A percentile compares a stretch with the other conserved stretches of the same genome.
Conservation (phyloP, 2,113 vertebrate genomes). For the Sprattus sprattus region DNA sequence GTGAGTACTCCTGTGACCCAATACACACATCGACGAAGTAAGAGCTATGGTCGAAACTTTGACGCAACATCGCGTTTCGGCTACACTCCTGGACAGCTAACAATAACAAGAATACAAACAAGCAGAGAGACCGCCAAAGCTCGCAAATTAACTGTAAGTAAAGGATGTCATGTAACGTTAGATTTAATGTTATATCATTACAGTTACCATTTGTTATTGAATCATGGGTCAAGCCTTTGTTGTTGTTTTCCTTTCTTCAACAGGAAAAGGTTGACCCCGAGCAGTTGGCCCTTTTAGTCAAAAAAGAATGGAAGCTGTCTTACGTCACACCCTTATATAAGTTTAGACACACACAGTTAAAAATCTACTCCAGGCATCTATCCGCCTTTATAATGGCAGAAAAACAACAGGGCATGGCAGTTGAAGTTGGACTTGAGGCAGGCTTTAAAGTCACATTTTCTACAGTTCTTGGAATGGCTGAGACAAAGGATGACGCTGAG, state of each 20-base stretch:
- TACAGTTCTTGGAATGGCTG: slow-evolving; percentile 71
- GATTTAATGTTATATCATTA: too few relatives aligned
- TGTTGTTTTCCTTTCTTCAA: background rate
- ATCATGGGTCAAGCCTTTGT: background rate
- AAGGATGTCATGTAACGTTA: background rate
- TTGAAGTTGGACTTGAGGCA: slow-evolving; percentile 74
- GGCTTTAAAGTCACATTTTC: slow-evolving; percentile 74
- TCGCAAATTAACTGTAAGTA: slow-evolving; percentile 46
- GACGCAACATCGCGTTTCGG: slow-evolving; percentile 45
- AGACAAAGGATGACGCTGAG: slow-evolving; percentile 69
- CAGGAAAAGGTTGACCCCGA: slow-evolving; percentile 71
- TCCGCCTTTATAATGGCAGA: slow-evolving; percentile 78
- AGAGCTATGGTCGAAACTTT: slow-evolving; percentile 47
- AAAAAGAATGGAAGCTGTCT: slow-evolving; percentile 83
- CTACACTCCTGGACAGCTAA: slow-evolving; percentile 46
- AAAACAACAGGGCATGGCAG: slow-evolving; percentile 79
- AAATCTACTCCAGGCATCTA: slow-evolving; percentile 78
- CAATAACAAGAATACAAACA: slow-evolving; percentile 46
- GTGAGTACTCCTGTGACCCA: slow-evolving; percentile 30
- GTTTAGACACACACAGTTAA: slow-evolving; percentile 74
- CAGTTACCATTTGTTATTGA: background rate
- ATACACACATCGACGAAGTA: slow-evolving; percentile 36
- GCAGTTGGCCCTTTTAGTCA: slow-evolving; percentile 69
- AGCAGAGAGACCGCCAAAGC: slow-evolving; percentile 44
- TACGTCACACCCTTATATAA: slow-evolving; percentile 86